Base-by-base conservation (phyloP, 2,888 invertebrate species). In the Dromius quadrimaculatus region DNA sequence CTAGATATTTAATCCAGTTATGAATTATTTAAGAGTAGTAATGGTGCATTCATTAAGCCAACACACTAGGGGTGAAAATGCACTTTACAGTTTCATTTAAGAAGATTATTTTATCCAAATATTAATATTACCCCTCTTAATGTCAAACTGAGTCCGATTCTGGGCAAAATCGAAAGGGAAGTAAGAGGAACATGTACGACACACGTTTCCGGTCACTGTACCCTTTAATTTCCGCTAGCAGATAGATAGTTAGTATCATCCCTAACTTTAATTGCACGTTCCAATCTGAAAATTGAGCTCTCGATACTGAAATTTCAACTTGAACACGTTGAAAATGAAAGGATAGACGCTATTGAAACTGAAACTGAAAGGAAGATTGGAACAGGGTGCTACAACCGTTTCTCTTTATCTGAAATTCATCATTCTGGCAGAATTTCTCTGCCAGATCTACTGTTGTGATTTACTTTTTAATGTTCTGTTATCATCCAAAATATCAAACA, bases 91-190 rank as follows among this genome's bases (percentile, higher is more conserved):
- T 20, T 54, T 65, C 64, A 20, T 34, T 36, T 65, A 65, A 65
- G 65, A 54, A 65, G 65, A 65, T 65, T 65, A 65, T 50, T 11
- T 50, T 47, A 65, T 65, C 65, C 54, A 54, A 65, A 65, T 65
- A 65, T 65, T 50, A 54, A 65, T 65, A 65, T 65, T 13, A 54
- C 15, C 13, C 13, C 15, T 28, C 19, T 57, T 22, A 23, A 47
- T 47, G 22, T 47, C 47, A 22, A 15, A 38, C 15, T 38, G 13
- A 11, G 11, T 47, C 47, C 6, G 47, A 20, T 32, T 32, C 4
- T 4, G 32, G 32, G 8, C 9, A 6, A 32, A 32, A 32, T 32
- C 32, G 5, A 32, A 6, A 5, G 8, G 28, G 28, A 28, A 28
- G 8, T 8, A 6, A 3, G 28, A 28, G 28, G 8, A 28, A n/a